These are phyloP conservation scores for Neoascia interrupta DNA, from an alignment of 2,888 invertebrate genomes.

Conservation along the genomic window DNA sequence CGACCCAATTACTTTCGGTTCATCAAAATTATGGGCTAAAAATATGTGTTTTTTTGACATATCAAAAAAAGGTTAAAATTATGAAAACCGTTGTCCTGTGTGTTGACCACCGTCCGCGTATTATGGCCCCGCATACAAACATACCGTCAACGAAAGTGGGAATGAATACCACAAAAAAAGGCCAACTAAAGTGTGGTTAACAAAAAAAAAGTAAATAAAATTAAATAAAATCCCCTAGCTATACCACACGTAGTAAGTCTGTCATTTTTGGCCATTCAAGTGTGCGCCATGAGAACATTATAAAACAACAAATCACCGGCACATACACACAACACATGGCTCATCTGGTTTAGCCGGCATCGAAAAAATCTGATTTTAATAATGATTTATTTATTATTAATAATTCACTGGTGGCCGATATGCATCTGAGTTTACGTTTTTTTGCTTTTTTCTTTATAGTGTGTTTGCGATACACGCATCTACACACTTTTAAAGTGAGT, in stretches of 20 bases:
- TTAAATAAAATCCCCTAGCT: slow-evolving; percentile 43
- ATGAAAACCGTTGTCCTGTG: slow-evolving; percentile 22
- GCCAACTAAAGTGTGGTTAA: slow-evolving; percentile 25
- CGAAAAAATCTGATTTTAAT: slow-evolving; percentile 77
- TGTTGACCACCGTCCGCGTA: slow-evolving; percentile 33
- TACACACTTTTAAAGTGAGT: slow-evolving; percentile 36
- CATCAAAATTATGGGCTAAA: slow-evolving; percentile 68
- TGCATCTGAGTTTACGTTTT: slow-evolving; percentile 47
- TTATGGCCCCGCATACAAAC: slow-evolving; percentile 40
- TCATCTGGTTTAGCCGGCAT: slow-evolving; percentile 28
- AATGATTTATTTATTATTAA: slow-evolving; percentile 79
- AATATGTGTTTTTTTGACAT: slow-evolving; percentile 34
- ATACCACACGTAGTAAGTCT: slow-evolving; percentile 64
- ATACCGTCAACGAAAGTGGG: slow-evolving; percentile 54
- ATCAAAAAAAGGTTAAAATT: slow-evolving; percentile 28
- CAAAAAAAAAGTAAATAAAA: slow-evolving; percentile 38
- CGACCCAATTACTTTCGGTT: slow-evolving; percentile 69
- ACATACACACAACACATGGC: slow-evolving; percentile 17
- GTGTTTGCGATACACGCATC: slow-evolving; percentile 44
- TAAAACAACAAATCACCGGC: slow-evolving; percentile 77
- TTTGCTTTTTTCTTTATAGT: slow-evolving; percentile 4
- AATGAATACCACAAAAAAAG: slow-evolving; percentile 24
- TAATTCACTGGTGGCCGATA: slow-evolving; percentile 76
- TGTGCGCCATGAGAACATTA: slow-evolving; percentile 76
- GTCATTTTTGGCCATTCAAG: slow-evolving; percentile 67